A percentile compares a stretch with the other conserved stretches of the same genome.
phyloP scores from a whole-genome alignment of 2,797 vertebrate genomes.

The Lithobates pipiens region DNA sequence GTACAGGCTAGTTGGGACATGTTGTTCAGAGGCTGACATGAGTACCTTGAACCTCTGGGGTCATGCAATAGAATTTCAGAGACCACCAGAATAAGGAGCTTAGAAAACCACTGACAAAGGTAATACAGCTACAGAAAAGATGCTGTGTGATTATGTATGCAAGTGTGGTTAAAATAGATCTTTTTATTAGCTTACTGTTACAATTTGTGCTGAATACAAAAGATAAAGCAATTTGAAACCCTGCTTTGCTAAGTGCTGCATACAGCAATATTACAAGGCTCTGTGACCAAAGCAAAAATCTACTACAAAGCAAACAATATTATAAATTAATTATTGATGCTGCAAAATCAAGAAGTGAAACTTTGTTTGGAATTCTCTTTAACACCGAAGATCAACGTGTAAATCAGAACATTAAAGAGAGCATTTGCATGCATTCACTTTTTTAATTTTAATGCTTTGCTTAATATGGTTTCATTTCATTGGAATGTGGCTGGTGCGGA shows the following conservation, averaged over 20 bases:
- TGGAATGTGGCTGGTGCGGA: constrained; percentile 9
- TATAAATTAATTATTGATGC: constrained; percentile 56
- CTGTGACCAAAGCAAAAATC: constrained; percentile 40
- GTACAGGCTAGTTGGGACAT: constrained; percentile 10
- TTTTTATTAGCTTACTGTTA: constrained; percentile 51
- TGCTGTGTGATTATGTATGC: constrained; percentile 22
- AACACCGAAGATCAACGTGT: constrained; percentile 11
- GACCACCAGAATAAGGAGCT: not conserved
- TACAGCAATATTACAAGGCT: constrained; percentile 45
- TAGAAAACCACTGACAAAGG: constrained; percentile 21
- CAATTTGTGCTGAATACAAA: constrained; percentile 42
- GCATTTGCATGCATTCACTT: not conserved
- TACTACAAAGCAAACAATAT: constrained; percentile 54
- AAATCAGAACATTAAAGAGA: constrained; percentile 7
- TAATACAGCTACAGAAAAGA: constrained; percentile 23
- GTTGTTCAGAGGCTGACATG: not conserved
- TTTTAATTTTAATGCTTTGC: not conserved
- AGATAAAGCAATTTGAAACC: constrained; percentile 53
- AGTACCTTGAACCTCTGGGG: constrained; percentile 13
- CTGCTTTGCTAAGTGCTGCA: constrained; percentile 49
- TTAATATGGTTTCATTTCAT: constrained; percentile 15
- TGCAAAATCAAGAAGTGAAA: constrained; percentile 38
- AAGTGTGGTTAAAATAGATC: constrained; percentile 29
- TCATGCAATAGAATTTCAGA: not conserved
- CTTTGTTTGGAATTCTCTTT: constrained; percentile 15